Conservation (phyloP, 1,140 invertebrate species). For the Globodera rostochiensis region DNA sequence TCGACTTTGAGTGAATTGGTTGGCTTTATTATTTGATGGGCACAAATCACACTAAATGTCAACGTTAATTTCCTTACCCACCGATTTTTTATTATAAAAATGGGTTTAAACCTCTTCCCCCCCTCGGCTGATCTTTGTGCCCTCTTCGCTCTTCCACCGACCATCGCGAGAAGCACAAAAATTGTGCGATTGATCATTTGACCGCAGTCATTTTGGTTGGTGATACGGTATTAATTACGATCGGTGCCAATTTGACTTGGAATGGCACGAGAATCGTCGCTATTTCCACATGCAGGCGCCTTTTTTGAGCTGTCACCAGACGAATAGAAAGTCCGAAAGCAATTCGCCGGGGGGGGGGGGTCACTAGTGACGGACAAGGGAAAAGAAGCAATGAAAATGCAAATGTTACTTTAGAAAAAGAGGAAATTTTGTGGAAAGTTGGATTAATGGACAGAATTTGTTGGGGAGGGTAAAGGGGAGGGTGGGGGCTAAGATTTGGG, state of each 20-base stretch:
- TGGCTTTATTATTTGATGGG: slow-evolving; percentile 26
- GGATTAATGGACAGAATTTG: slow-evolving; percentile 2
- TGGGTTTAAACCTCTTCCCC: neutral
- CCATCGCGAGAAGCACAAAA: slow-evolving; percentile 21
- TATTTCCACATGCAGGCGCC: no score
- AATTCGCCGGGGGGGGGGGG: neutral
- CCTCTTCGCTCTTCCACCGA: slow-evolving; percentile 12
- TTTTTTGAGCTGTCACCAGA: neutral
- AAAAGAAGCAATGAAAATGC: neutral
- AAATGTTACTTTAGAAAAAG: neutral
- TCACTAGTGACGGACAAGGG: neutral
- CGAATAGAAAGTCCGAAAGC: neutral
- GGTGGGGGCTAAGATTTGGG: neutral
- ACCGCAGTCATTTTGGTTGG: neutral
- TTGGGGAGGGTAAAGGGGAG: neutral
- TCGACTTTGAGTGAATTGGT: slow-evolving; percentile 12
- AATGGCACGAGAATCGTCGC: no score
- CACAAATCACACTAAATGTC: slow-evolving; percentile 19
- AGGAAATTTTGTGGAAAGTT: neutral
- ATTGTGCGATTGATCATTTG: slow-evolving; percentile 17
- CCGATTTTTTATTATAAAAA: slow-evolving; percentile 10
- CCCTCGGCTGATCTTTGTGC: slow-evolving; percentile 15
- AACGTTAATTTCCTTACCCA: no score
- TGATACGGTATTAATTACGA: no score
- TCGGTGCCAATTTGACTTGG: no score